Percentiles rank a stretch among this genome's conserved stretches.
These are phyloP conservation scores for Progne subis DNA, from an alignment of 2,113 vertebrate species.

Conservation along the genomic window DNA sequence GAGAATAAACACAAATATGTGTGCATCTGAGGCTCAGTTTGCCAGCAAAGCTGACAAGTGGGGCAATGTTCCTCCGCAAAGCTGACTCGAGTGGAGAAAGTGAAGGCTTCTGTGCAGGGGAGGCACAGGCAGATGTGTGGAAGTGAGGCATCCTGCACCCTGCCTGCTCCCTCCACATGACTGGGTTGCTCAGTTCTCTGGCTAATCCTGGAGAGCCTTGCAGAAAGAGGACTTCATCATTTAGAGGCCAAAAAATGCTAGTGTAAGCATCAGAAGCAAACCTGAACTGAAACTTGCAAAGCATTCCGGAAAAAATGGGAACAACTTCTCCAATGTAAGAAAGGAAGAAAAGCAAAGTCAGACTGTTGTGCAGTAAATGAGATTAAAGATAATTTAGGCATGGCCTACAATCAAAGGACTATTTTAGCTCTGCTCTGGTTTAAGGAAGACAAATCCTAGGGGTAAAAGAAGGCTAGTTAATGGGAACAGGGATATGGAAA, in stretches of 20 bases:
- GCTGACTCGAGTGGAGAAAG: rapidly evolving
- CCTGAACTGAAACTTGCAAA: background rate
- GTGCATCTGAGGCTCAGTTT: background rate
- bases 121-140: background rate
- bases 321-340: background rate
- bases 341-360: background rate
- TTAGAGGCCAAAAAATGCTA: background rate
- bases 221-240: background rate
- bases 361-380: background rate
- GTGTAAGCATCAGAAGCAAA: background rate
- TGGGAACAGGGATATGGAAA: conserved; percentile 35
- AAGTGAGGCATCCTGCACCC: background rate
- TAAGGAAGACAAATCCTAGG: conserved; percentile 45
- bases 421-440: conserved; percentile 41
- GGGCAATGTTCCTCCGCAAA: background rate
- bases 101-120: background rate
- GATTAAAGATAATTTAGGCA: conserved; percentile 51
- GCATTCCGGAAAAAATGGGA: background rate
- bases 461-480: conserved; percentile 24
- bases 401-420: conserved; percentile 52
- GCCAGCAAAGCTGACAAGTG: background rate
- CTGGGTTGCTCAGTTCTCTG: background rate
- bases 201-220: background rate
- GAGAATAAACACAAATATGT: background rate
- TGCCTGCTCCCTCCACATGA: rapidly evolving